phyloP scores from a whole-genome alignment of 2,113 vertebrate species.

The Fulmarus glacialis region DNA sequence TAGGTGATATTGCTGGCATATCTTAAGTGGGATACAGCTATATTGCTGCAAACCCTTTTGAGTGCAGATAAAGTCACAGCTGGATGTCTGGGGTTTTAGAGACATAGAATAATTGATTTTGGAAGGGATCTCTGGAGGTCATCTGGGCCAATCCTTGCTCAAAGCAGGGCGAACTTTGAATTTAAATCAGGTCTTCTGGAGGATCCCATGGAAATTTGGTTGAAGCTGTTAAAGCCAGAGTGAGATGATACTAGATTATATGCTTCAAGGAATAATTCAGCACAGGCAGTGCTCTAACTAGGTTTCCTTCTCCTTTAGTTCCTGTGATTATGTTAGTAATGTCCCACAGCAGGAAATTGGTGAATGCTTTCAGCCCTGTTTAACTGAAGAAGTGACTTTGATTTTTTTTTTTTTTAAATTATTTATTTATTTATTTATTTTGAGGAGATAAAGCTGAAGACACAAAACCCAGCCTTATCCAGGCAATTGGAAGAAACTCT shows the following conservation, averaged over 20 bases:
- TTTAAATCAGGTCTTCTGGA: slow-evolving; percentile 9
- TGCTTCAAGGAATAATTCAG: not conserved
- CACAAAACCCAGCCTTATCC: not conserved
- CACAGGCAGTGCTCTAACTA: not conserved
- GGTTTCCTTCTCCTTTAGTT: slow-evolving; percentile 17
- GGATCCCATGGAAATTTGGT: not conserved
- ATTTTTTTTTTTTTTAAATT: not conserved
- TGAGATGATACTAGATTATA: not conserved
- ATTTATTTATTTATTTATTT: not conserved
- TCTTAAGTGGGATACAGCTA: not conserved
- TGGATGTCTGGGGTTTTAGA: not conserved
- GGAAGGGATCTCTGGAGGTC: not conserved
- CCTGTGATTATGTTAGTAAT: not conserved
- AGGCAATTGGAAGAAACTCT: not conserved
- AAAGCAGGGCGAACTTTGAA: not conserved
- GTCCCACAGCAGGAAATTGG: not conserved
- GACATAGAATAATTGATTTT: not conserved
- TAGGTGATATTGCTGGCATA: not conserved
- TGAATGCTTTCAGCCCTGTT: not conserved
- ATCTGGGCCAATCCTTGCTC: not conserved
- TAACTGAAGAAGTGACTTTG: not conserved
- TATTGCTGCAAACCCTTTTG: not conserved
- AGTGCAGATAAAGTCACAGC: not conserved
- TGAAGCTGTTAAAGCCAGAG: not conserved
- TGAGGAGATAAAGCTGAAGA: not conserved